Conservation (phyloP, 2,888 invertebrate species). For the Rambutsinella grinnellia region DNA sequence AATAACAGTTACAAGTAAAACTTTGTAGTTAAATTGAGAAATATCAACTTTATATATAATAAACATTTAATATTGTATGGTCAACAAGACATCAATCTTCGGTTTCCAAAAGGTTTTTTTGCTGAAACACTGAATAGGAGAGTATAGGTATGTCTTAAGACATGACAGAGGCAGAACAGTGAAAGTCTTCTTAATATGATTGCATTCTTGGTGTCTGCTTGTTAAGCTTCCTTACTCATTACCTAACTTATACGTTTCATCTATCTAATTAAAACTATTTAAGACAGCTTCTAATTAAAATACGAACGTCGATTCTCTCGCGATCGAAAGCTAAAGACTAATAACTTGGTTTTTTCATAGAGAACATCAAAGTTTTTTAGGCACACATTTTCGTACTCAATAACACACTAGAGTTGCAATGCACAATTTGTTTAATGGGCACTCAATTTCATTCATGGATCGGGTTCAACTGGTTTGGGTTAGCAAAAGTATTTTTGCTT, state of each 20-base stretch:
- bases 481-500: neutral
- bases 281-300: too few species aligned
- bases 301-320: too few species aligned
- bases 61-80: constrained; percentile 17
- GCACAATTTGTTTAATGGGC: constrained; percentile 42
- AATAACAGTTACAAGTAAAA: constrained; percentile 41
- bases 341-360: constrained; percentile 1
- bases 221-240: constrained; percentile 45
- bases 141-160: constrained; percentile 31
- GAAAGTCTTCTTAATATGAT: constrained; percentile 58
- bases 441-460: constrained; percentile 26
- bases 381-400: constrained; percentile 55
- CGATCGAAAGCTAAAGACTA: too few species aligned
- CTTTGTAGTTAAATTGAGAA: constrained; percentile 3
- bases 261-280: too few species aligned
- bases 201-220: constrained; percentile 57
- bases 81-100: constrained; percentile 56
- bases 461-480: neutral
- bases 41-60: constrained; percentile 5
- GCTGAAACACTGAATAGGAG: constrained; percentile 2
- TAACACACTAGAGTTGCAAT: constrained; percentile 46
- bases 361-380: constrained; percentile 38
- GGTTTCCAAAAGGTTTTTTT: constrained; percentile 23
- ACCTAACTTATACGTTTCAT: constrained; percentile 15
- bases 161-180: constrained; percentile 52